Evolutionary conservation across 2,797 vertebrate genomes (phyloP).

Genomic region (Anguilla megastoma): DNA sequence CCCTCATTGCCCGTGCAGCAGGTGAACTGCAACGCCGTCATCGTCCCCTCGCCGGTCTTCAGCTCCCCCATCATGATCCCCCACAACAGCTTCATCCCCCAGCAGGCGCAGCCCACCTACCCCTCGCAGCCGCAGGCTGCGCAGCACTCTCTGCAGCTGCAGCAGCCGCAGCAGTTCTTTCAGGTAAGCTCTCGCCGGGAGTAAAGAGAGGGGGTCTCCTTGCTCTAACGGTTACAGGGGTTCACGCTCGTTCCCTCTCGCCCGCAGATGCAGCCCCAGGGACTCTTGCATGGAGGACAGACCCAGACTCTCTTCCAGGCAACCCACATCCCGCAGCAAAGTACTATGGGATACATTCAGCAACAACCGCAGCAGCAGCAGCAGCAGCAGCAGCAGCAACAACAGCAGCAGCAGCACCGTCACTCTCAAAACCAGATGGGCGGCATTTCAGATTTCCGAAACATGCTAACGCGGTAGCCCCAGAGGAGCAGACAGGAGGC

Average conservation of each 20-base stretch:
- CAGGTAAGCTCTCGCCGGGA: slow-evolving; percentile 61
- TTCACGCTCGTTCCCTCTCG: slow-evolving; percentile 6
- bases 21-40: slow-evolving; percentile 68
- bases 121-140: slow-evolving; percentile 68
- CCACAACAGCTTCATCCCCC: slow-evolving; percentile 67
- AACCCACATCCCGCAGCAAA: slow-evolving; percentile 66
- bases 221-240: neutral
- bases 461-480: slow-evolving; percentile 78
- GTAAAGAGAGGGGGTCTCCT: neutral
- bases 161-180: slow-evolving; percentile 79
- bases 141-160: slow-evolving; percentile 69
- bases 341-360: slow-evolving; percentile 75
- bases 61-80: slow-evolving; percentile 76
- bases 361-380: slow-evolving; percentile 71
- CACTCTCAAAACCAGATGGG: slow-evolving; percentile 72
- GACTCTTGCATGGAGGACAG: slow-evolving; percentile 65
- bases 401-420: slow-evolving; percentile 76
- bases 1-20: slow-evolving; percentile 71
- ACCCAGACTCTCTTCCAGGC: slow-evolving; percentile 72
- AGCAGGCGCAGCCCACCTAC: slow-evolving; percentile 69
- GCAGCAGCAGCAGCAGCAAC: slow-evolving; percentile 71
- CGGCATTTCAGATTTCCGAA: slow-evolving; percentile 77
- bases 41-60: slow-evolving; percentile 69
- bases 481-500: slow-evolving; percentile 41
- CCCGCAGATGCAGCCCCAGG: slow-evolving; percentile 75